Base-by-base conservation (phyloP, 1,140 invertebrate species). In the Diachasma alloeum region DNA sequence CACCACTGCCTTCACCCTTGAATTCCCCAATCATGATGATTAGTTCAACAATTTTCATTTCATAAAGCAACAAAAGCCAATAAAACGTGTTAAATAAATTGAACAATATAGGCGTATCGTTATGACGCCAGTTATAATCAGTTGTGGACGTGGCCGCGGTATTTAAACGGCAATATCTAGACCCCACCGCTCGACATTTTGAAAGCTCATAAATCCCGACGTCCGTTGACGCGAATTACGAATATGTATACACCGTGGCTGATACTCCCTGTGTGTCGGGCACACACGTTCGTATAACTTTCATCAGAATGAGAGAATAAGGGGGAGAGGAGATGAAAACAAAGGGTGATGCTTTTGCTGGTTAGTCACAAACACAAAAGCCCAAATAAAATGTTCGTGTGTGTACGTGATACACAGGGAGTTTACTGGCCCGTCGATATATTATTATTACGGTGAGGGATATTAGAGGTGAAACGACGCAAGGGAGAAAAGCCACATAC, bases 131-230 rank as follows among this genome's bases (percentile, higher is more conserved):
- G 10, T 48, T 74, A 67, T 74, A 63, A 74, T 74, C 56, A 66
- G 56, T 67, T 36, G 31, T 72, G 48, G 44, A 53, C 22, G 46
- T 24, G 46, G 71, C n/a, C 0, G 37, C 5, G 71, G 44, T 68
- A 74, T 74, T 74, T 74, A 74, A 74, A 44, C 73, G 63, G 59
- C 31, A 74, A 74, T 74, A 74, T 74, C 63, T 67, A 63, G 59
- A 42, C 24, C 72, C 24, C 56, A 26, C 36, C 1, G 31, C 42
- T 74, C 73, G 73, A 74, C 73, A 74, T 67, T 74, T 74, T 74
- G 73, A 48, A 68, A 48, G 59, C 73, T 68, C 73, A 74, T 74
- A 74, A 74, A 74, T 74, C 42, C 22, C 44, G 24, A 59, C 36
- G 42, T 68, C 22, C 37, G n/a, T 59, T 74, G 73, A 74, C 73